Percentiles rank a stretch among this genome's conserved stretches.
phyloP scores from a whole-genome alignment of 2,888 invertebrate genomes.

The Ennomos fuscantarius region DNA sequence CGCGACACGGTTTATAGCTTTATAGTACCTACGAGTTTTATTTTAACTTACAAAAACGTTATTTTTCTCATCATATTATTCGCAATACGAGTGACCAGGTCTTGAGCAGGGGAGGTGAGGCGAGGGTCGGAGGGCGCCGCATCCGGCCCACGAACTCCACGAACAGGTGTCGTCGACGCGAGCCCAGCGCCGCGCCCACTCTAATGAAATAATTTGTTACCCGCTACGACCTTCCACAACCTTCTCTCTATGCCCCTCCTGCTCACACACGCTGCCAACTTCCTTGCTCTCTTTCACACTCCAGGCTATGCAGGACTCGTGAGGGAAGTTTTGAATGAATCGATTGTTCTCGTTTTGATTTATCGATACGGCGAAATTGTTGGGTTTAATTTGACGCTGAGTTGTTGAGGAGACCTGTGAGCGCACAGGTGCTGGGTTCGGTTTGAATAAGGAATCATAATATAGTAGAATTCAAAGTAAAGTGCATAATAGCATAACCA shows the following conservation, averaged over 20 bases:
- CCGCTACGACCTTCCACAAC: conserved; percentile 76
- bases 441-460: no score
- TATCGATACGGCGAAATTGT: conserved; percentile 37
- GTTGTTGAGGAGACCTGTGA: conserved; percentile 8
- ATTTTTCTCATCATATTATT: conserved; percentile 35
- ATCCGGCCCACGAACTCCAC: conserved; percentile 78
- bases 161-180: conserved; percentile 74
- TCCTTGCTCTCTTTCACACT: conserved; percentile 29
- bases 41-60: conserved; percentile 8
- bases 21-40: not conserved
- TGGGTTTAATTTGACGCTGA: conserved; percentile 13
- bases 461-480: no score
- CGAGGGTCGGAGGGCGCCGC: conserved; percentile 58
- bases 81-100: conserved; percentile 50
- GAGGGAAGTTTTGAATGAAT: conserved; percentile 32
- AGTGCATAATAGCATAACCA: no score
- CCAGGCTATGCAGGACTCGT: conserved; percentile 30
- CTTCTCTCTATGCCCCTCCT: conserved; percentile 58
- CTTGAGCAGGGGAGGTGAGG: conserved; percentile 38
- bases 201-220: conserved; percentile 78
- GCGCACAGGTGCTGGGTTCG: conserved; percentile 10
- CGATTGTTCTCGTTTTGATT: conserved; percentile 40
- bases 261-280: conserved; percentile 37
- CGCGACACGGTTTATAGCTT: no score
- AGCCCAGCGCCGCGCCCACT: conserved; percentile 66